Conservation (phyloP, 2,888 invertebrate species). For the Meliscaeva auricollis region DNA sequence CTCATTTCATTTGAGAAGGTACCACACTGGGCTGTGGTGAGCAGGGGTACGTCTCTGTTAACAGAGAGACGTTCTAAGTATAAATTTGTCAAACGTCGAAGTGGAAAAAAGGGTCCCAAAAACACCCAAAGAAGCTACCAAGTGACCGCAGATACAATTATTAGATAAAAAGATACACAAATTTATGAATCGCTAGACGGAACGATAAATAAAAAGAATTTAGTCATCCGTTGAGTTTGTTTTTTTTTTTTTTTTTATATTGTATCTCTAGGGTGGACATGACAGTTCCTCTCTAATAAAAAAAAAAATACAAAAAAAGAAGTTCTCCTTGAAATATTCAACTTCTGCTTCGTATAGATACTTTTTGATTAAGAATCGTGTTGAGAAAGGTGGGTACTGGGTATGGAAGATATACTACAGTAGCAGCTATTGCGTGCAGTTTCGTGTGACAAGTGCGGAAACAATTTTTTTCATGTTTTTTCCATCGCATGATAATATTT, state of each 20-base stretch:
- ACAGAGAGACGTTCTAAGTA: neutral
- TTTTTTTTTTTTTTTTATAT: slow-evolving; percentile 12
- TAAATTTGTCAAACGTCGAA: slow-evolving; percentile 39
- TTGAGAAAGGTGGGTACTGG: slow-evolving; percentile 49
- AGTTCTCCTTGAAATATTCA: slow-evolving; percentile 37
- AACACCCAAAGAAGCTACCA: slow-evolving; percentile 31
- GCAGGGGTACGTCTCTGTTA: neutral
- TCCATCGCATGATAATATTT: slow-evolving; percentile 64
- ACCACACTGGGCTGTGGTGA: neutral
- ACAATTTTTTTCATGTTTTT: slow-evolving; percentile 54
- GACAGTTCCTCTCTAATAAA: slow-evolving; percentile 42
- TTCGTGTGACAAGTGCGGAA: slow-evolving; percentile 75
- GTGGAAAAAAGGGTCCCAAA: slow-evolving; percentile 37
- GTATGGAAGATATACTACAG: slow-evolving; percentile 8
- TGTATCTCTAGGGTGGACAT: slow-evolving; percentile 42
- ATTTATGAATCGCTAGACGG: slow-evolving; percentile 55
- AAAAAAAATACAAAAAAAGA: slow-evolving; percentile 22
- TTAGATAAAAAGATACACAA: slow-evolving; percentile 64
- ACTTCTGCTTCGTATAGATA: neutral
- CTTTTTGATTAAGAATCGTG: slow-evolving; percentile 27
- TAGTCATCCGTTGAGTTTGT: slow-evolving; percentile 66
- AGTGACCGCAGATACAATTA: slow-evolving; percentile 57
- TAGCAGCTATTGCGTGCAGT: slow-evolving; percentile 69
- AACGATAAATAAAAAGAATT: slow-evolving; percentile 61
- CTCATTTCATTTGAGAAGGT: slow-evolving; percentile 60